Evolutionary conservation across 2,113 vertebrate genomes (phyloP).

Genomic region (Peucedramus taeniatus): DNA sequence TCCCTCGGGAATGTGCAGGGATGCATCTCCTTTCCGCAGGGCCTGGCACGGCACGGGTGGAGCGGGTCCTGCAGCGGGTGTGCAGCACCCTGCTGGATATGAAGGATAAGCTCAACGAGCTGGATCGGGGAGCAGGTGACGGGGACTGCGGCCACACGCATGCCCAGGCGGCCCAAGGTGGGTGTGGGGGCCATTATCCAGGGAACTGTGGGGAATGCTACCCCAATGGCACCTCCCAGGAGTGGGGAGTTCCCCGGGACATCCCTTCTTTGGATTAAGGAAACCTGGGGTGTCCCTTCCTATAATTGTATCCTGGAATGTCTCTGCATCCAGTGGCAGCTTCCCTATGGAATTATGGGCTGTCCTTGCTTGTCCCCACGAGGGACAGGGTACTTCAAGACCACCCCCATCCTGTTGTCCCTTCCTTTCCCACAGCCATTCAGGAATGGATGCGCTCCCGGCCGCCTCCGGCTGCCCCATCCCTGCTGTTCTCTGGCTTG

Average conservation of each 20-base stretch:
- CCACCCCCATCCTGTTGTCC: not conserved
- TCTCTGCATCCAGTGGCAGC: not conserved
- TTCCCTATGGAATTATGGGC: not conserved
- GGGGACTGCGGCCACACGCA: conserved; percentile 95
- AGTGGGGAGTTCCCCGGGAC: accelerated
- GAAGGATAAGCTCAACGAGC: conserved; percentile 83
- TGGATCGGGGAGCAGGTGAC: conserved; percentile 87
- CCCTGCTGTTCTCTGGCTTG: conserved; percentile 74
- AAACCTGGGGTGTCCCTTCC: not conserved
- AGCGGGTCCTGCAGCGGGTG: conserved; percentile 69
- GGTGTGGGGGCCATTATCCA: not conserved
- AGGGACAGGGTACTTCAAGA: not conserved
- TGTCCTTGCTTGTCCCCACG: not conserved
- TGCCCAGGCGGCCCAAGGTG: conserved; percentile 82
- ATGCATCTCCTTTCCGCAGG: conserved; percentile 48
- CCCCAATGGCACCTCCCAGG: not conserved
- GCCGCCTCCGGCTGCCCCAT: conserved; percentile 68
- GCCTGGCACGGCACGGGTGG: not conserved
- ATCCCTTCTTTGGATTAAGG: not conserved
- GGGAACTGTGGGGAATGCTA: not conserved
- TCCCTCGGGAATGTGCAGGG: accelerated
- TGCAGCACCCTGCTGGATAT: conserved; percentile 74
- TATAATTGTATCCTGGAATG: not conserved
- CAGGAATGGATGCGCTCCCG: conserved; percentile 75
- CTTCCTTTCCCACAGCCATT: conserved; percentile 74